A percentile compares a stretch with the other conserved stretches of the same genome.
Conservation (phyloP, 2,888 invertebrate species). For the Azorinus chamasolen region DNA sequence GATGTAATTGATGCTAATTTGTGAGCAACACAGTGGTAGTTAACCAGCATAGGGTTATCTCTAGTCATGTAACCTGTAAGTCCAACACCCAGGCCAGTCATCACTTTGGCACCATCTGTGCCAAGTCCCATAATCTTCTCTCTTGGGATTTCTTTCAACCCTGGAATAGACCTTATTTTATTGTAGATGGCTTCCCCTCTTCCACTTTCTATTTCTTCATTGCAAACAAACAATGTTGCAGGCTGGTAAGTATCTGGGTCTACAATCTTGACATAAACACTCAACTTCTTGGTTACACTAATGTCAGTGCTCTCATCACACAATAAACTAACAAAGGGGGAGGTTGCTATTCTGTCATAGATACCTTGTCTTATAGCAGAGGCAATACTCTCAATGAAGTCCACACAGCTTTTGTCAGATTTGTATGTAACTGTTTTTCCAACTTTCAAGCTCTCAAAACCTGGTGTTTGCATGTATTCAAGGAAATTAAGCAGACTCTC, state of each 20-base stretch:
- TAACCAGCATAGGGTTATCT: slow-evolving; percentile 31
- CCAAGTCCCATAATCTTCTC: slow-evolving; percentile 10
- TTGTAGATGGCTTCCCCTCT: slow-evolving; percentile 23
- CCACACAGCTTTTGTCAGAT: slow-evolving; percentile 13
- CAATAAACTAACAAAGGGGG: slow-evolving; percentile 12
- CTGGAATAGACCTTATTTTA: neutral
- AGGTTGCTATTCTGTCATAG: neutral
- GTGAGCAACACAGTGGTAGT: slow-evolving; percentile 35
- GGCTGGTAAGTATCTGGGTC: slow-evolving; percentile 11
- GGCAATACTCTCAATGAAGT: too few relatives aligned
- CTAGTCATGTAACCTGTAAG: slow-evolving; percentile 21
- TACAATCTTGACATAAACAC: slow-evolving; percentile 19
- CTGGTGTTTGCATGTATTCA: slow-evolving; percentile 17
- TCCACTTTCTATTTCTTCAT: slow-evolving; percentile 3
- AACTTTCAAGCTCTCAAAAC: slow-evolving; percentile 7
- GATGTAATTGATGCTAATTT: slow-evolving; percentile 24
- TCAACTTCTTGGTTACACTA: slow-evolving; percentile 10
- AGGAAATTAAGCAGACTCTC: slow-evolving; percentile 20
- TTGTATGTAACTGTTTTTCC: slow-evolving; percentile 14
- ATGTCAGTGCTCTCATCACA: slow-evolving; percentile 29
- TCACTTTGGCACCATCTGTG: slow-evolving; percentile 25
- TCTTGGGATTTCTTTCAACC: slow-evolving; percentile 1
- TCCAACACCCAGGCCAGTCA: slow-evolving; percentile 28
- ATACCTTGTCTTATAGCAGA: too few relatives aligned
- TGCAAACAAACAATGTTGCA: slow-evolving; percentile 15